Evolutionary conservation across 1,140 invertebrate species (phyloP).

Genomic region (Zaprionus inermis): DNA sequence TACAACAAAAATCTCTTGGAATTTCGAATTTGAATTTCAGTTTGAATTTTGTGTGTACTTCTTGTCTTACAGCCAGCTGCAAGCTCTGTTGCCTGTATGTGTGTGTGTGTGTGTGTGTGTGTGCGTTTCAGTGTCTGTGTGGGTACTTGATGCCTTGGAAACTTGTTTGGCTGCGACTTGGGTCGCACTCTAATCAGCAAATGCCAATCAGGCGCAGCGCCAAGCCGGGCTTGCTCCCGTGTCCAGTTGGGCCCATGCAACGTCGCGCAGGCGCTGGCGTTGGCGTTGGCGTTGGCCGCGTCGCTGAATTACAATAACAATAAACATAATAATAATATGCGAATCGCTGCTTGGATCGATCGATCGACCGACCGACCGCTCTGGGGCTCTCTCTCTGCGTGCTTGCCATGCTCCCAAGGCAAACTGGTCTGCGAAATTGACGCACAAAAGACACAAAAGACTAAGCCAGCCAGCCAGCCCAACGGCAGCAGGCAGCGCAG

Average conservation of each 20-base stretch:
- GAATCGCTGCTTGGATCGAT: not conserved
- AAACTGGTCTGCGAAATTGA: constrained; percentile 61
- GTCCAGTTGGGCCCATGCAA: constrained; percentile 1
- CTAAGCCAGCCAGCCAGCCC: not conserved
- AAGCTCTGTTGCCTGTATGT: constrained; percentile 8
- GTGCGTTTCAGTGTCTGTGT: constrained; percentile 28
- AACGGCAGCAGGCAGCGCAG: constrained; percentile 2
- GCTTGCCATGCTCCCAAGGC: constrained; percentile 56
- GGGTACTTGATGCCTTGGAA: constrained; percentile 44
- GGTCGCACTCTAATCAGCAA: constrained; percentile 48
- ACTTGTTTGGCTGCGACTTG: constrained; percentile 37
- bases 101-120: constrained; percentile 14
- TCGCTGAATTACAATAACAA: constrained; percentile 62
- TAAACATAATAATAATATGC: constrained; percentile 59
- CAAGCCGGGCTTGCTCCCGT: constrained; percentile 14
- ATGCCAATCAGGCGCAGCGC: constrained; percentile 40
- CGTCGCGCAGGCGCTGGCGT: constrained; percentile 54
- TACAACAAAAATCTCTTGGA: constrained; percentile 46
- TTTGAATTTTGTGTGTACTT: constrained; percentile 54
- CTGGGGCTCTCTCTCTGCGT: constrained; percentile 13
- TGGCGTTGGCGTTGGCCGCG: constrained; percentile 16
- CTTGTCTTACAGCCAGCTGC: constrained; percentile 33
- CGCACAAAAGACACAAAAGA: constrained; percentile 15
- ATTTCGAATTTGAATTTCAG: constrained; percentile 71
- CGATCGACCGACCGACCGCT: constrained; percentile 49